Conservation (phyloP, 2,113 vertebrate species). For the Lepus europaeus region DNA sequence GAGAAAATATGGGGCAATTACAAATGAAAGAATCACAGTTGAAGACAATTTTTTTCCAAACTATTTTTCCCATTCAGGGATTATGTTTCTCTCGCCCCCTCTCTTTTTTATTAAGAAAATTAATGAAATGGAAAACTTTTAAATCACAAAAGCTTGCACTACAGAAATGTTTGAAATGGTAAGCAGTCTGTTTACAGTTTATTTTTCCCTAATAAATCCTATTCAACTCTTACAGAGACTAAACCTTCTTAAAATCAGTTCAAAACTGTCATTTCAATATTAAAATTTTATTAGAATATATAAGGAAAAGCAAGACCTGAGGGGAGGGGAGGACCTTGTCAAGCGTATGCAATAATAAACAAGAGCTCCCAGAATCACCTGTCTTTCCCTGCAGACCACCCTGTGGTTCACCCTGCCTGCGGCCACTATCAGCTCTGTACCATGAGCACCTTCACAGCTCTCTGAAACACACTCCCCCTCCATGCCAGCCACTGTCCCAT, state of each 20-base stretch:
- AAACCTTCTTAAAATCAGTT: slow-evolving; percentile 54
- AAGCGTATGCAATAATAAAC: background rate
- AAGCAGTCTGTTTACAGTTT: background rate
- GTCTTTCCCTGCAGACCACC: background rate
- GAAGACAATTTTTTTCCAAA: slow-evolving; percentile 59
- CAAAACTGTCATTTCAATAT: slow-evolving; percentile 33
- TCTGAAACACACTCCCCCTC: background rate
- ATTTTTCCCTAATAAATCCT: slow-evolving; percentile 47
- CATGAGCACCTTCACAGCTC: rapidly evolving
- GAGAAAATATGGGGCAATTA: slow-evolving; percentile 47
- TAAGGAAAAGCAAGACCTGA: background rate
- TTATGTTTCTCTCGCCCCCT: background rate
- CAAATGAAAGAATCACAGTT: background rate
- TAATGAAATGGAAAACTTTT: slow-evolving; percentile 67
- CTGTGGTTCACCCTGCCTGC: rapidly evolving
- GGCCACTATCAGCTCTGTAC: rapidly evolving
- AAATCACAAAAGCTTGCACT: slow-evolving; percentile 56
- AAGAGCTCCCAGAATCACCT: background rate
- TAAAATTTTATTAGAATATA: slow-evolving; percentile 12
- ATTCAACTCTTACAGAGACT: background rate
- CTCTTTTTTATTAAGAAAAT: slow-evolving; percentile 44
- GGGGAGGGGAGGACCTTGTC: background rate
- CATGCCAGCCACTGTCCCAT: too few species aligned
- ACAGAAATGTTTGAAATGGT: background rate
- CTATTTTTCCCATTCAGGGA: slow-evolving; percentile 15